Evolutionary conservation across 1,140 invertebrate species (phyloP).

Genomic region (Drosophila burlai): DNA sequence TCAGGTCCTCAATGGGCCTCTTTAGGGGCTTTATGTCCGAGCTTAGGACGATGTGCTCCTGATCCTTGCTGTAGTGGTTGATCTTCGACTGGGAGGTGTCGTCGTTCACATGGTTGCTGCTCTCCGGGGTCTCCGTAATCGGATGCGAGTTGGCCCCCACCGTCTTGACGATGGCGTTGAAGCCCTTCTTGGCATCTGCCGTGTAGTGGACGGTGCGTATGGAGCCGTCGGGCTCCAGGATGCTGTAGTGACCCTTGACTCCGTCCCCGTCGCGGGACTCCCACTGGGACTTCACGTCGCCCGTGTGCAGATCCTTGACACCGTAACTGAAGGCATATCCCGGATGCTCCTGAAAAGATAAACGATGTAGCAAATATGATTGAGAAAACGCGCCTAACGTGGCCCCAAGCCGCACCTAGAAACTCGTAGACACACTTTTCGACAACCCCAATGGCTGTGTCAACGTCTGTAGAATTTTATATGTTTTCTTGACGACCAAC

Average conservation of each 20-base stretch:
- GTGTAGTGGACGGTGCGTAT: constrained; percentile 87
- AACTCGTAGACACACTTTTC: constrained; percentile 40
- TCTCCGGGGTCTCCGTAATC: constrained; percentile 84
- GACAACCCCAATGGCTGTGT: constrained; percentile 38
- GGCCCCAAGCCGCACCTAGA: constrained; percentile 32
- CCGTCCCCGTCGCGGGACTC: constrained; percentile 87
- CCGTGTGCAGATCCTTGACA: constrained; percentile 89
- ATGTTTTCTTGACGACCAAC: constrained; percentile 55
- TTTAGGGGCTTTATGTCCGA: constrained; percentile 81
- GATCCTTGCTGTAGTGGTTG: constrained; percentile 84
- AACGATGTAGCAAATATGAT: background rate
- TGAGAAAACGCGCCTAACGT: background rate
- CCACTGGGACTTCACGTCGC: constrained; percentile 88
- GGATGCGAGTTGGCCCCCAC: constrained; percentile 86
- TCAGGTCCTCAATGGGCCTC: constrained; percentile 77
- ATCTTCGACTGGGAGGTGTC: constrained; percentile 84
- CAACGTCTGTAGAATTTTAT: constrained; percentile 62
- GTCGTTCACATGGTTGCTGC: constrained; percentile 56
- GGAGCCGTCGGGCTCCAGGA: constrained; percentile 89
- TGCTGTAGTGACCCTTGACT: constrained; percentile 88
- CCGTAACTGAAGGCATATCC: constrained; percentile 90
- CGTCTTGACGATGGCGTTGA: constrained; percentile 88
- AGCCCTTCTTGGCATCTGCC: constrained; percentile 88
- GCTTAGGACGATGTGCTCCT: constrained; percentile 83
- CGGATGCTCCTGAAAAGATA: constrained; percentile 86